phyloP scores from a whole-genome alignment of 2,797 vertebrate species.

The Enteromius anoplus region DNA sequence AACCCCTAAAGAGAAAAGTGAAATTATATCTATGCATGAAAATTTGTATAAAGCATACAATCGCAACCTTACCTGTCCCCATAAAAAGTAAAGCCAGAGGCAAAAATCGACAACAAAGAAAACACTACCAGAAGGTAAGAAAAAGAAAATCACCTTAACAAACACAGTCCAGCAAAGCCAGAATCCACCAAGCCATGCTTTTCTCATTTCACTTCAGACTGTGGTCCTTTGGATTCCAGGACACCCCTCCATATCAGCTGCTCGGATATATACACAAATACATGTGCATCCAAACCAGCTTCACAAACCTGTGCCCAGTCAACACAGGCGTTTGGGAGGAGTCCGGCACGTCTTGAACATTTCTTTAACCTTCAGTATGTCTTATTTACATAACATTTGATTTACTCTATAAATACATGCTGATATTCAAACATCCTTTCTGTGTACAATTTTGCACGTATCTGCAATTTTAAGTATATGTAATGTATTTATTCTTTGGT shows the following conservation, averaged over 20 bases:
- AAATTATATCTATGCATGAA: not conserved
- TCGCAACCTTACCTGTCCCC: slow-evolving; percentile 1
- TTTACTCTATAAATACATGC: not conserved
- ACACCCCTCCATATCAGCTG: slow-evolving; percentile 51
- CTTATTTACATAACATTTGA: not conserved
- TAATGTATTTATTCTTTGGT: not conserved
- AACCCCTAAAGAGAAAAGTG: not conserved
- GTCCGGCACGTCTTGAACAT: slow-evolving; percentile 28
- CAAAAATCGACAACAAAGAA: not conserved
- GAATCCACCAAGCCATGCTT: slow-evolving; percentile 74
- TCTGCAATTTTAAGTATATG: not conserved
- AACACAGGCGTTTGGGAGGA: slow-evolving; percentile 60
- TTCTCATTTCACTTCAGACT: slow-evolving; percentile 44
- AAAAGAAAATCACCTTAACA: not conserved
- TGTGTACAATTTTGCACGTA: not conserved
- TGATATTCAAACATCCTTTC: not conserved
- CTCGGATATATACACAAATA: slow-evolving; percentile 63
- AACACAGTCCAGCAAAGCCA: slow-evolving; percentile 36
- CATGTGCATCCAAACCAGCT: slow-evolving; percentile 61
- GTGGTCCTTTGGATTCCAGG: slow-evolving; percentile 23
- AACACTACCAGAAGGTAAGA: not conserved
- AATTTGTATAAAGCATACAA: not conserved
- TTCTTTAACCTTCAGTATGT: slow-evolving; percentile 48
- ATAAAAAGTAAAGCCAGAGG: not conserved
- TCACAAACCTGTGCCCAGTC: slow-evolving; percentile 68